Conservation (phyloP, 2,113 vertebrate genomes). For the Microtus montanus region DNA sequence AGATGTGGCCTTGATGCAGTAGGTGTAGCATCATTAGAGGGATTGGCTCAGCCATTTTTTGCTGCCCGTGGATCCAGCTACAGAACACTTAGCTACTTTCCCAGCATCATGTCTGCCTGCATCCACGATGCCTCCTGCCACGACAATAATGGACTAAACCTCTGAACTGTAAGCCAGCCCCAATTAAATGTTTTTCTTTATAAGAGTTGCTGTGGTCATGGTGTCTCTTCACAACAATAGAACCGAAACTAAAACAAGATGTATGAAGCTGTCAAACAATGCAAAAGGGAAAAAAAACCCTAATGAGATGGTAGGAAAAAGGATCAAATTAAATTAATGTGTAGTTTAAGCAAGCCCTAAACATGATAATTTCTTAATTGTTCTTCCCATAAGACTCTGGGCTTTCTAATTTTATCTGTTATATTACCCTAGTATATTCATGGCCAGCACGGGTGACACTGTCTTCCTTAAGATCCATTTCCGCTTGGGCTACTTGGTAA, state of each 20-base stretch:
- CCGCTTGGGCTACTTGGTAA: not conserved
- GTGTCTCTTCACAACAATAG: not conserved
- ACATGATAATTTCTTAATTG: not conserved
- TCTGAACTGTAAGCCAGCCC: not conserved
- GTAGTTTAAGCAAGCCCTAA: not conserved
- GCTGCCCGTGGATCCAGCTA: not conserved
- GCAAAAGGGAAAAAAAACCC: no score
- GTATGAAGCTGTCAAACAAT: not conserved
- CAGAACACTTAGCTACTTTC: not conserved
- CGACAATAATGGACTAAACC: not conserved
- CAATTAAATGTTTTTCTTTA: not conserved
- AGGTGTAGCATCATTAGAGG: not conserved
- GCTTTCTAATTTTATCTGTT: not conserved
- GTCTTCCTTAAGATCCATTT: not conserved
- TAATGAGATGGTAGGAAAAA: not conserved
- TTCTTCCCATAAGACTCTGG: not conserved
- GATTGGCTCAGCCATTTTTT: not conserved
- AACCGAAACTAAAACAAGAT: not conserved
- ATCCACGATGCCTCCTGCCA: not conserved
- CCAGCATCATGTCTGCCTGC: not conserved
- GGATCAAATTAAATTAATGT: constrained; percentile 10
- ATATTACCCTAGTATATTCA: not conserved
- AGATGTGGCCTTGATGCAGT: not conserved
- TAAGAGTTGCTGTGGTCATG: not conserved
- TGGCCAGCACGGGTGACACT: not conserved